Evolutionary conservation across 1,140 invertebrate species (phyloP).

Genomic region (Cardiocondyla obscurior): DNA sequence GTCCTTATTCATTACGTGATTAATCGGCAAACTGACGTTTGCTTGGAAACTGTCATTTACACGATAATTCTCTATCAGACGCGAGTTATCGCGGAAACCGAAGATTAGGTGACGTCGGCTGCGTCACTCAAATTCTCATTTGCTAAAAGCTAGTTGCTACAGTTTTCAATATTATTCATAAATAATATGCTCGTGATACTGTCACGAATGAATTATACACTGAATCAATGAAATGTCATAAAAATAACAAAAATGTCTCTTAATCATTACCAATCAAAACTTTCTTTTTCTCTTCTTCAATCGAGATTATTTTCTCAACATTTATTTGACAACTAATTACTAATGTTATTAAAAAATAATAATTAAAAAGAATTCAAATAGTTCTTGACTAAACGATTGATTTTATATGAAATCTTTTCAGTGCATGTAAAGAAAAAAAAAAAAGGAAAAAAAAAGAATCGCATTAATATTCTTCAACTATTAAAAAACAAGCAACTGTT

Average conservation of each 20-base stretch:
- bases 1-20: background rate
- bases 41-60: constrained; percentile 63
- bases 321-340: background rate
- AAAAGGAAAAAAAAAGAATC: background rate
- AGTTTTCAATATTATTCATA: background rate
- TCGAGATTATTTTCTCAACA: background rate
- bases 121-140: constrained; percentile 39
- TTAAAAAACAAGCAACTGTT: background rate
- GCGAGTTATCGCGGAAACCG: constrained; percentile 39
- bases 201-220: background rate
- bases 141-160: background rate
- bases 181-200: background rate
- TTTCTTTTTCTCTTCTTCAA: background rate
- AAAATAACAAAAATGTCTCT: too few species aligned
- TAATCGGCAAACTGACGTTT: constrained; percentile 49
- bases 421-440: background rate
- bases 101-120: constrained; percentile 37
- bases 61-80: constrained; percentile 28
- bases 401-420: background rate
- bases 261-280: background rate
- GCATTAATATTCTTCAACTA: background rate
- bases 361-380: background rate
- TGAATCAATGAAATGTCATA: too few species aligned
- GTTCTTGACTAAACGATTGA: background rate
- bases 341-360: background rate